Evolutionary conservation across 2,113 vertebrate species (phyloP).

Genomic region (Isurus oxyrinchus): DNA sequence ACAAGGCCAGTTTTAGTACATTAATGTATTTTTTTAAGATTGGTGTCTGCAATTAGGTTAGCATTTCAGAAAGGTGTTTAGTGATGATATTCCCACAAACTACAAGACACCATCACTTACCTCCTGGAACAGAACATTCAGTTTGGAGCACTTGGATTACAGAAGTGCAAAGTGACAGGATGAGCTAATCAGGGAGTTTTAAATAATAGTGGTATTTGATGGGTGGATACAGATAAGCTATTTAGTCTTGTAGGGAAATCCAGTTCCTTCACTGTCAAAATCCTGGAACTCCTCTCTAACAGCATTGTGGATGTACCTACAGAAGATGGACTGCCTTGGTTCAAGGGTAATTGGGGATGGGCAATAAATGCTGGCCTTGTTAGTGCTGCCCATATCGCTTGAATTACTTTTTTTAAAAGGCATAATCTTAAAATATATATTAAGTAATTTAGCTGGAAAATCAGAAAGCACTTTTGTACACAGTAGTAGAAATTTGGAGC

Average conservation of each 20-base stretch:
- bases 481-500: background rate
- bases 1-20: too few species aligned
- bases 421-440: background rate
- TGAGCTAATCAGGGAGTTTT: background rate
- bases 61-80: background rate
- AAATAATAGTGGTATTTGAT: background rate
- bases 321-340: too few species aligned
- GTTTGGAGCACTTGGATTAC: background rate
- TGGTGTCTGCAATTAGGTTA: background rate
- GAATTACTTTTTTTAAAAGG: too few species aligned
- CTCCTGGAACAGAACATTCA: background rate
- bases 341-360: too few species aligned
- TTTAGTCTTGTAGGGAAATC: background rate
- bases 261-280: background rate
- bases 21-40: background rate
- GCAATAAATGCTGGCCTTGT: too few species aligned
- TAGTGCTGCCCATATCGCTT: too few species aligned
- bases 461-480: background rate
- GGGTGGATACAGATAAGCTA: background rate
- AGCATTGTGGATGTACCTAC: too few species aligned
- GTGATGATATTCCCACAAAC: background rate
- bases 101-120: background rate
- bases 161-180: background rate
- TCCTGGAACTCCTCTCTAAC: too few species aligned
- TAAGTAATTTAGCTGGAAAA: background rate